phyloP scores from a whole-genome alignment of 2,888 invertebrate species.

The Adelognathus sp. region DNA sequence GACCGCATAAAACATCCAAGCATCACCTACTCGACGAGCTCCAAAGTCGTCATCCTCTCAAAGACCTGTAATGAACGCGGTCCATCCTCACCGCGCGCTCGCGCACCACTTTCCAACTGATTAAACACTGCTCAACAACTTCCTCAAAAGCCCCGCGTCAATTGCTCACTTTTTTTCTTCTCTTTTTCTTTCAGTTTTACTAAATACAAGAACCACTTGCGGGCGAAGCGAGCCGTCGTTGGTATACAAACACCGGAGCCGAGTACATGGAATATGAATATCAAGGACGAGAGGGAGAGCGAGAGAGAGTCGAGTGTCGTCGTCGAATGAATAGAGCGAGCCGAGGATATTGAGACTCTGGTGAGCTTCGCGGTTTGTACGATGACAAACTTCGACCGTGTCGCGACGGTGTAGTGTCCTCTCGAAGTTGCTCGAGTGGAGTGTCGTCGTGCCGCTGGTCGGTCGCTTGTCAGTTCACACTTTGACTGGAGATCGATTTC shows the following conservation, averaged over 20 bases:
- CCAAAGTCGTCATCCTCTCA: neutral
- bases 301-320: conserved; percentile 49
- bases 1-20: too few relatives aligned
- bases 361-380: neutral
- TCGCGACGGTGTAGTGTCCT: conserved; percentile 26
- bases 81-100: too few relatives aligned
- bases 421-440: conserved; percentile 35
- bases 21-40: neutral
- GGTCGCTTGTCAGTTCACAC: conserved; percentile 22
- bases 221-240: too few relatives aligned
- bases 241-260: neutral
- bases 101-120: neutral
- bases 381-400: conserved; percentile 23
- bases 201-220: neutral
- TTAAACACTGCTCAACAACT: neutral
- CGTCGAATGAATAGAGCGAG: conserved; percentile 37
- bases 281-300: conserved; percentile 17
- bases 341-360: conserved; percentile 49
- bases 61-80: neutral
- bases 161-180: conserved; percentile 10
- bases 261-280: conserved; percentile 24
- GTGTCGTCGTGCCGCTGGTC: conserved; percentile 39
- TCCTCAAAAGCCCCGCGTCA: neutral
- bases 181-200: conserved; percentile 11
- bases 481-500: neutral